These are phyloP conservation scores for Spinibarbus caldwelli DNA, from an alignment of 2,797 vertebrate genomes.

Conservation along the genomic window DNA sequence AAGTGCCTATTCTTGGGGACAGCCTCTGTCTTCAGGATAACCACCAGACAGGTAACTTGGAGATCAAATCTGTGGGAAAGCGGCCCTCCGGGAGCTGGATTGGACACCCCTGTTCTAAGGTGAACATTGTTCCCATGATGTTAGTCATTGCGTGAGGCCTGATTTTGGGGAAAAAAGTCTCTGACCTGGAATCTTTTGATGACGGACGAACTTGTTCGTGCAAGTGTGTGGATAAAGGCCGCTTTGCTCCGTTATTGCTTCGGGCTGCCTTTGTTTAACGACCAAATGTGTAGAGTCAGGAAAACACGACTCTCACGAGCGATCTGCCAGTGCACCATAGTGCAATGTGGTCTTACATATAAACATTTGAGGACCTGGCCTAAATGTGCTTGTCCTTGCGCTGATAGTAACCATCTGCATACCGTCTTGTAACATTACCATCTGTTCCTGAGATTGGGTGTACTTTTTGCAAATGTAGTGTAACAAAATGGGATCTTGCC, in stretches of 20 bases:
- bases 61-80: not conserved
- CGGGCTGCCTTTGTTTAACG: conserved; percentile 46
- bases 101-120: not conserved
- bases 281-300: conserved; percentile 18
- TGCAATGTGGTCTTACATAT: not conserved
- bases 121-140: not conserved
- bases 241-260: not conserved
- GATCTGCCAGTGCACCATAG: not conserved
- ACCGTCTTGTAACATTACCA: not conserved
- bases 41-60: not conserved
- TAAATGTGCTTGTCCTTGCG: conserved; percentile 18
- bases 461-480: not conserved
- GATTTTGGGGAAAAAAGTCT: not conserved
- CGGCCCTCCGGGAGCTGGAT: not conserved
- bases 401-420: not conserved
- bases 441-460: not conserved
- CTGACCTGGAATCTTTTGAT: not conserved
- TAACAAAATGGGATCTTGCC: not conserved
- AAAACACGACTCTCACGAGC: not conserved
- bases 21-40: too few relatives aligned
- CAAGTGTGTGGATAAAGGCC: not conserved
- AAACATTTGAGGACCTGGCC: conserved; percentile 2
- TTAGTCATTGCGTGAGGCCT: not conserved
- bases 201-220: not conserved
- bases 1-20: too few relatives aligned